Evolutionary conservation across 2,797 vertebrate genomes (phyloP).

Genomic region (Chromobotia macracanthus): DNA sequence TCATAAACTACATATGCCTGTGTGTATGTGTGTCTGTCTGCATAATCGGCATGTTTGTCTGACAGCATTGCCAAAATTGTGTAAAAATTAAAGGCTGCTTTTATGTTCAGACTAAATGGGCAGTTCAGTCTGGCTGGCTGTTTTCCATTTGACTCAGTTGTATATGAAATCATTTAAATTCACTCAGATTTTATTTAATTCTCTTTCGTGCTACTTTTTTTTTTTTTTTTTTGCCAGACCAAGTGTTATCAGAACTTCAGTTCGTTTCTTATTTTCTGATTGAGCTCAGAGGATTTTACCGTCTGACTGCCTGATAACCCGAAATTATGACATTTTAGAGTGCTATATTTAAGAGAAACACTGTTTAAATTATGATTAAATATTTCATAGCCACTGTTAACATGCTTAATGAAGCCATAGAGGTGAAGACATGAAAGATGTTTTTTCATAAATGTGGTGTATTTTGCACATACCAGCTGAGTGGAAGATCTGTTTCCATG

Average conservation of each 20-base stretch:
- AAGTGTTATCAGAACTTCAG: background rate
- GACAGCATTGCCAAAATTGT: slow-evolving; percentile 17
- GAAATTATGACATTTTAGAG: background rate
- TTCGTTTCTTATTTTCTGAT: too few species aligned
- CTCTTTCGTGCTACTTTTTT: background rate
- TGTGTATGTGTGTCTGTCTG: background rate
- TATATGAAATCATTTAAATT: background rate
- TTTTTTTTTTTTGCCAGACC: background rate
- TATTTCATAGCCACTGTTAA: background rate
- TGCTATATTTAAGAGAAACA: background rate
- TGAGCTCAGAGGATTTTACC: background rate
- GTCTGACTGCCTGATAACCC: too few species aligned
- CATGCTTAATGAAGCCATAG: background rate
- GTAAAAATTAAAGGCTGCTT: slow-evolving; percentile 13
- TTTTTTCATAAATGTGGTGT: slow-evolving; percentile 23
- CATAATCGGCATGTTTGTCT: slow-evolving; percentile 13
- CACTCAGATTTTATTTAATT: slow-evolving; percentile 4
- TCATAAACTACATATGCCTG: too few species aligned
- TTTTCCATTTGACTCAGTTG: slow-evolving; percentile 9
- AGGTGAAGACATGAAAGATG: slow-evolving; percentile 4
- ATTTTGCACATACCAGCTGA: slow-evolving; percentile 41
- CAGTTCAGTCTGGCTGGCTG: background rate
- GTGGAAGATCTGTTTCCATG: slow-evolving; percentile 48
- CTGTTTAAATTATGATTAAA: slow-evolving; percentile 6
- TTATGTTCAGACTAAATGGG: background rate